phyloP scores from a whole-genome alignment of 2,888 invertebrate genomes.

The Chaetoderma sp. region DNA sequence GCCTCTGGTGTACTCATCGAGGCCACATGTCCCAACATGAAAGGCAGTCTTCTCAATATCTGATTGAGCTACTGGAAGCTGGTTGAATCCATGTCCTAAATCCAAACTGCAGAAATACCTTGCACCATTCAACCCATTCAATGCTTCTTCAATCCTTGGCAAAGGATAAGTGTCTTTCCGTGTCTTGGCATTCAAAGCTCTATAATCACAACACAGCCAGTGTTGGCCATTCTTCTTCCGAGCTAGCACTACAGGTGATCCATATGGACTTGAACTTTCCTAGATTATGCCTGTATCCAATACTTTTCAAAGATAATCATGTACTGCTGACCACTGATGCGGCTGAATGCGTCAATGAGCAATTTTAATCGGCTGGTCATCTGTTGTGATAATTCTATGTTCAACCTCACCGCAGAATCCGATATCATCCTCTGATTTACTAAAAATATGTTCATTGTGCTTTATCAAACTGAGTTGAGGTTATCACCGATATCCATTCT shows the following conservation, averaged over 20 bases:
- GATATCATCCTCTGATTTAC: slow-evolving; percentile 8
- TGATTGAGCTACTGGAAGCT: slow-evolving; percentile 31
- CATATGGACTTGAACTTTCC: slow-evolving; percentile 30
- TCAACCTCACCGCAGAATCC: slow-evolving; percentile 16
- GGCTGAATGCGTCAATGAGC: slow-evolving; percentile 25
- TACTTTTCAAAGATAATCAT: slow-evolving; percentile 21
- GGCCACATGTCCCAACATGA: slow-evolving; percentile 4
- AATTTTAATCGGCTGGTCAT: slow-evolving; percentile 13
- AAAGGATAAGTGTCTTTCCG: slow-evolving; percentile 43
- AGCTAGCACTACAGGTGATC: slow-evolving; percentile 40
- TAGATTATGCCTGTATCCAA: slow-evolving; percentile 24
- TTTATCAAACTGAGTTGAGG: not conserved
- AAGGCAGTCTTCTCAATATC: slow-evolving; percentile 40
- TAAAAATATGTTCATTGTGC: not conserved
- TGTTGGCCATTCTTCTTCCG: slow-evolving; percentile 33
- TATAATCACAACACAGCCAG: slow-evolving; percentile 45
- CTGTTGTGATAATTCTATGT: not conserved
- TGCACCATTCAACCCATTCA: slow-evolving; percentile 36
- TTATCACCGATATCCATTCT: not conserved
- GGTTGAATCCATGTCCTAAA: slow-evolving; percentile 38
- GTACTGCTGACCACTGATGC: slow-evolving; percentile 32
- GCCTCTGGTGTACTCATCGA: slow-evolving; percentile 35
- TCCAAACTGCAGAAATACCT: slow-evolving; percentile 37
- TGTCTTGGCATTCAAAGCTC: slow-evolving; percentile 42
- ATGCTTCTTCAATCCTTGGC: slow-evolving; percentile 43